Evolutionary conservation across 2,113 vertebrate genomes (phyloP), one percentile per base, ranked within the genome.

Genomic region (Ophiodon elongatus): DNA sequence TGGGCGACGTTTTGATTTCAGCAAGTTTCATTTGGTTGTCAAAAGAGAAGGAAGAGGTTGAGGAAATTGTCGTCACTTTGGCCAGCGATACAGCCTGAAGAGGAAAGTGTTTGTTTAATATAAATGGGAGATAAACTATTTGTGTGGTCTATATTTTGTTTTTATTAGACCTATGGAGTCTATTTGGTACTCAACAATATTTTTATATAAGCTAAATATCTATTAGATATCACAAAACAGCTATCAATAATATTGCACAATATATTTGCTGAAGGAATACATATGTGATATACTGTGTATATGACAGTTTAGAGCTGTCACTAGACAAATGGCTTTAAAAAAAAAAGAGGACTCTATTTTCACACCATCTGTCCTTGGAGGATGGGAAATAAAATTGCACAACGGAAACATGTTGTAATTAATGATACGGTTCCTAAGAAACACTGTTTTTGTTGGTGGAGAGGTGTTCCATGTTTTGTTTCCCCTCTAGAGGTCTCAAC

Each of bases 401-500:
- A 21, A 73, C 75, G 80, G 76, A 89, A 91, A 89, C 54, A 25
- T 69, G 66, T 67, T 71, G 4, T 52, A 62, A 85, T 85, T 67
- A 75, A 77, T 39, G 19, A 79, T 68, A 37, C 72, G 25, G 74
- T 69, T 62, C 35, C 82, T 71, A 35, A 76, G 87, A 82, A 81
- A 91, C 82, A 56, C 11, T 62, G n/a, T 82, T 88, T 82, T 27
- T 67, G 35, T 80, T 69, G 15, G 33, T 43, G 76, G 31, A 62
- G 17, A 86, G 17, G 29, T 79, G 63, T 76, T 82, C 50, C 27
- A 37, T 88, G 76, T 65, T 75, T 62, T 60, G 14, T 17, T 15
- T 79, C 50, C 85, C 63, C 85, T 80, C n/a, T 43, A 63, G 89
- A 89, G 87, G 37, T 78, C 9, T 72, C 17, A 57, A 72, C 90